Conservation (phyloP, 2,113 vertebrate species). For the Puntigrus tetrazona region DNA sequence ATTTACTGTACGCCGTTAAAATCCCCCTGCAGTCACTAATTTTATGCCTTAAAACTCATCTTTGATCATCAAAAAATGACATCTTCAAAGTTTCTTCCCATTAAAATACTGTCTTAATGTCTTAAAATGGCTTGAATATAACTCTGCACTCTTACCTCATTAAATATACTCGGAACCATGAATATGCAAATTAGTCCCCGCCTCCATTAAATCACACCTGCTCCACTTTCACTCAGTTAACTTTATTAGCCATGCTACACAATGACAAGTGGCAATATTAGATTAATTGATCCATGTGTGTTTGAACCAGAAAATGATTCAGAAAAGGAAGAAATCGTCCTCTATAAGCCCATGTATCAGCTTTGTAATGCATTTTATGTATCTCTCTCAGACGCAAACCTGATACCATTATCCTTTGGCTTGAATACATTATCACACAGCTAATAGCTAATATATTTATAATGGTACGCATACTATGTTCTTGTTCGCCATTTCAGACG, state of each 20-base stretch:
- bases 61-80: neutral
- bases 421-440: neutral
- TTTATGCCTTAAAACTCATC: neutral
- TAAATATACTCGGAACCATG: neutral
- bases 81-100: neutral
- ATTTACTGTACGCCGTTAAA: neutral
- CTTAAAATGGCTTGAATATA: neutral
- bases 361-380: no score
- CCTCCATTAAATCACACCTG: neutral
- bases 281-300: no score
- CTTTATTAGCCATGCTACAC: neutral
- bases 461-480: neutral
- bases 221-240: neutral
- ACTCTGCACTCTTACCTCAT: neutral
- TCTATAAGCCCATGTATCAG: no score
- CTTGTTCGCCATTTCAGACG: neutral
- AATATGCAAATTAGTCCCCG: neutral
- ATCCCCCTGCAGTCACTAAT: neutral
- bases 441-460: neutral
- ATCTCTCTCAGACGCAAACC: no score
- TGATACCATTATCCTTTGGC: neutral
- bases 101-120: neutral
- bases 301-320: no score
- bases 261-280: no score
- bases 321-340: no score